Conservation (phyloP, 37 sponge, comb jelly and placozoan species). For the Beroe forskalii region DNA sequence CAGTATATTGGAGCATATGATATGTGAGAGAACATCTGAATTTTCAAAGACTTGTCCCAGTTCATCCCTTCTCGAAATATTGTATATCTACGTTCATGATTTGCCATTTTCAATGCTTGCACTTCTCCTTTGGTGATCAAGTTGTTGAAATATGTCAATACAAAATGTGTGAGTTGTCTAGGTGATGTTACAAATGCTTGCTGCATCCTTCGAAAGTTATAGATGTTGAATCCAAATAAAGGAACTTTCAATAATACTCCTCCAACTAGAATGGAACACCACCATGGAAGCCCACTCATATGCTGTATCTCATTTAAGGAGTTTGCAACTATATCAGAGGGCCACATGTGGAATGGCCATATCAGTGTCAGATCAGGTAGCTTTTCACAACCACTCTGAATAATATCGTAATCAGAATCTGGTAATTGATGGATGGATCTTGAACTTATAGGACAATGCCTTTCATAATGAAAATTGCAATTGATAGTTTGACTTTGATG, state of each 20-base stretch:
- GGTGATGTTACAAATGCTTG: slow-evolving; percentile 1
- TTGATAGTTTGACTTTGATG: too few relatives aligned
- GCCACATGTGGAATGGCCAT: slow-evolving; percentile 59
- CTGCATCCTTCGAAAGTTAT: slow-evolving; percentile 44
- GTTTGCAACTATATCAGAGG: slow-evolving; percentile 34
- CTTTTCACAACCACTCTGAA: background rate
- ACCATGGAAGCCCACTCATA: slow-evolving; percentile 9
- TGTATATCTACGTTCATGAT: slow-evolving; percentile 49
- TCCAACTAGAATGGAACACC: background rate
- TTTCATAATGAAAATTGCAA: too few relatives aligned
- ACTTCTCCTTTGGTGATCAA: slow-evolving; percentile 36
- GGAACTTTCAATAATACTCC: slow-evolving; percentile 9
- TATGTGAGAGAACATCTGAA: background rate
- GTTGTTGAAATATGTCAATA: slow-evolving; percentile 53
- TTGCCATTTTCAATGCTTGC: slow-evolving; percentile 45
- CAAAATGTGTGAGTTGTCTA: slow-evolving; percentile 38
- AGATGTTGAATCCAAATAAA: slow-evolving; percentile 22
- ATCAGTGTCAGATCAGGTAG: slow-evolving; percentile 23
- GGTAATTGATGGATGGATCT: slow-evolving; percentile 6
- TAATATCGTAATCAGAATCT: background rate
- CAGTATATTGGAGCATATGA: slow-evolving; percentile 23
- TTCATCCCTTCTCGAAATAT: slow-evolving; percentile 16
- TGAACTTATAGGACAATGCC: too few relatives aligned
- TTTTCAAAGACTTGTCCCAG: background rate
- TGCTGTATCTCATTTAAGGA: background rate